Evolutionary conservation across 2,888 invertebrate genomes (phyloP).

Genomic region (Tipula confusa): DNA sequence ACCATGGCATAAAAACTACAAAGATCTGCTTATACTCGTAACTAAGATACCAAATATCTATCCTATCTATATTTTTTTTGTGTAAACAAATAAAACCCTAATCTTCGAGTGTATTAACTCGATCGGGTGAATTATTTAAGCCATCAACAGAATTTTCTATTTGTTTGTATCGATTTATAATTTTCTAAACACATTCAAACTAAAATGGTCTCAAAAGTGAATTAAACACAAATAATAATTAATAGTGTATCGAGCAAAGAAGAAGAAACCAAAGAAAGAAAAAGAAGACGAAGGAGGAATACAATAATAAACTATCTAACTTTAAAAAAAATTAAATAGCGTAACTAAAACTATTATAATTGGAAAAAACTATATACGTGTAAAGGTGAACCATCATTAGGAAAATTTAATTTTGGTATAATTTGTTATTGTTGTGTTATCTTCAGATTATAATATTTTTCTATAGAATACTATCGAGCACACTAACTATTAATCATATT

Average conservation of each 20-base stretch:
- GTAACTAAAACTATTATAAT: constrained; percentile 20
- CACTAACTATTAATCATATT: background rate
- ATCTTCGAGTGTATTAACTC: too few relatives aligned
- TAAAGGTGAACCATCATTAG: background rate
- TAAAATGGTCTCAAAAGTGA: background rate
- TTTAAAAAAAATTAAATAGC: background rate
- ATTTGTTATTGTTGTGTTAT: constrained; percentile 4
- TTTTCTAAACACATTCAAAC: background rate
- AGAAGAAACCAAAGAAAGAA: background rate
- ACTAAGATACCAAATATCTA: too few relatives aligned
- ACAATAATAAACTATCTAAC: background rate
- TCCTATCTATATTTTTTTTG: too few relatives aligned
- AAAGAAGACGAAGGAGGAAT: too few relatives aligned
- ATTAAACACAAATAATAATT: background rate
- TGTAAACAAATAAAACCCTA: too few relatives aligned
- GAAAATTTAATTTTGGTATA: background rate
- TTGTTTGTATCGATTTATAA: background rate
- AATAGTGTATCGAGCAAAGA: too few relatives aligned
- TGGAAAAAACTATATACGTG: background rate
- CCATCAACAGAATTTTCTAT: background rate
- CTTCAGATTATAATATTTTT: background rate
- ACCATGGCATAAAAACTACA: too few relatives aligned
- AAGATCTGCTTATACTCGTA: too few relatives aligned
- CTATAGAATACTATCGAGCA: background rate
- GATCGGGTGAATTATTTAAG: background rate